Evolutionary conservation across 2,113 vertebrate species (phyloP).

Genomic region (Thalassoma bifasciatum): DNA sequence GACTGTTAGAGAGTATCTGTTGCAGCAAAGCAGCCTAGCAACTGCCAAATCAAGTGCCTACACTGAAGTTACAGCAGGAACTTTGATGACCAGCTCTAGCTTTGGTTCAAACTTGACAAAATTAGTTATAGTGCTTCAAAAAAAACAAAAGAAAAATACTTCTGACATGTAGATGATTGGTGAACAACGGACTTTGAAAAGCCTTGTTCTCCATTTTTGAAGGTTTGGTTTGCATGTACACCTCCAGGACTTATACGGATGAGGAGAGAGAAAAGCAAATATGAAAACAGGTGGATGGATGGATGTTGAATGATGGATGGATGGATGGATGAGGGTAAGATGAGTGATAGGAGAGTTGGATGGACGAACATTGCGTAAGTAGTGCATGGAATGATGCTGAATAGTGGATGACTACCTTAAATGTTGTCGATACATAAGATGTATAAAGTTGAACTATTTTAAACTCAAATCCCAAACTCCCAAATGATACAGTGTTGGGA

Average conservation of each 20-base stretch:
- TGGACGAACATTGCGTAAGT: no score
- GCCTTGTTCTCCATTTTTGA: conserved; percentile 29
- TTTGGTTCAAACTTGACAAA: conserved; percentile 39
- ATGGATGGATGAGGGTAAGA: no score
- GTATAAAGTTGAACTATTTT: no score
- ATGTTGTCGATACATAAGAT: no score
- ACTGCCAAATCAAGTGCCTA: conserved; percentile 14
- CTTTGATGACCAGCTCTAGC: conserved; percentile 9
- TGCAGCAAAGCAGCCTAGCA: conserved; percentile 1
- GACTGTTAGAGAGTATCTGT: conserved; percentile 14
- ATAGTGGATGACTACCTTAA: no score
- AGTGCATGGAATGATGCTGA: no score
- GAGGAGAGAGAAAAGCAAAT: no score
- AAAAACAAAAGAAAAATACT: conserved; percentile 39
- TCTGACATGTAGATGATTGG: conserved; percentile 25
- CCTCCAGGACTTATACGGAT: conserved; percentile 22
- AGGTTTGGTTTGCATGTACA: conserved; percentile 43
- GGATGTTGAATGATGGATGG: no score
- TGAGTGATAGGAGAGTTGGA: no score
- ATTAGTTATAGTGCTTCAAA: conserved; percentile 31
- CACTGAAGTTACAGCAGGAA: conserved; percentile 32
- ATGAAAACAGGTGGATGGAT: no score
- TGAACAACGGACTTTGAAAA: conserved; percentile 52
- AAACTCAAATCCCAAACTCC: no score
- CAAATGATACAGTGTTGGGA: neutral